Percentiles rank a stretch among this genome's conserved stretches.
These are phyloP conservation scores for Sylvicapra grimmia DNA, from an alignment of 2,113 vertebrate genomes.

Conservation along the genomic window DNA sequence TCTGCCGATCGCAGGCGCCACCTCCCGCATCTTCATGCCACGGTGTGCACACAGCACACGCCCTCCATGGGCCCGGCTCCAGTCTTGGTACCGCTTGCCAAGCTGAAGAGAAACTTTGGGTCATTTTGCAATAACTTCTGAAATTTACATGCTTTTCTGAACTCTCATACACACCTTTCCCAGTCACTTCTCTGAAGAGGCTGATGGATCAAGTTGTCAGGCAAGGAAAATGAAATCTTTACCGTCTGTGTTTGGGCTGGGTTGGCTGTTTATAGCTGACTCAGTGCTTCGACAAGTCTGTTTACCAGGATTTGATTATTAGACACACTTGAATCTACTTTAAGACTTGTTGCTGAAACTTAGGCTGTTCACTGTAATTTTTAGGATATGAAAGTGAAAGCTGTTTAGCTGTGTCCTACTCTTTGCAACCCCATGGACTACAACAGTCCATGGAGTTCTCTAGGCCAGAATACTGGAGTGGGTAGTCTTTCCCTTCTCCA, in stretches of 20 bases:
- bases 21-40: not conserved
- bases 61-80: not conserved
- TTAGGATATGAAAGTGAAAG: not conserved
- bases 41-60: accelerated
- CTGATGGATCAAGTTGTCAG: not conserved
- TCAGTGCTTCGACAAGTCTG: not conserved
- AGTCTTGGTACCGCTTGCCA: not conserved
- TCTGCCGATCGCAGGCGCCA: not conserved
- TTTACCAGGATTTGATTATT: not conserved
- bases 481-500: not conserved
- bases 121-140: conserved; percentile 29
- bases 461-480: not conserved
- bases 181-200: conserved; percentile 15
- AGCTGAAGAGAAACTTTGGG: not conserved
- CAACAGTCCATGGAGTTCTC: not conserved
- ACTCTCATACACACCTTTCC: conserved; percentile 12
- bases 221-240: not conserved
- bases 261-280: not conserved
- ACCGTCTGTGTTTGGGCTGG: conserved; percentile 18
- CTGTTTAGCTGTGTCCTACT: not conserved
- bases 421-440: not conserved
- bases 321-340: not conserved
- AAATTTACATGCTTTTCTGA: conserved; percentile 34
- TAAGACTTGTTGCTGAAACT: not conserved
- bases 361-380: not conserved